Evolutionary conservation across 1,140 invertebrate species (phyloP).

Genomic region (Psilanteris sp.): DNA sequence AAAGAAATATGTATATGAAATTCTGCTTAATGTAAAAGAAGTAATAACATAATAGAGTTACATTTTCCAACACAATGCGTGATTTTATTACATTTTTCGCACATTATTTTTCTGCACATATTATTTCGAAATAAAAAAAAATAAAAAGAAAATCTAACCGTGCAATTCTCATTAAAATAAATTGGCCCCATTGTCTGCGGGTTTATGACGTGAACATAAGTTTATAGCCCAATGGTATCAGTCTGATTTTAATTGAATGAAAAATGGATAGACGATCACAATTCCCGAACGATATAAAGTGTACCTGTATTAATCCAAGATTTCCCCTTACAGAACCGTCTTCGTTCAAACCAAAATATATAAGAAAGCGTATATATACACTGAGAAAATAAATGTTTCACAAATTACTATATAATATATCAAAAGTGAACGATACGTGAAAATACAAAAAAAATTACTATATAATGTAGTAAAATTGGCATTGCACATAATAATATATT

Average conservation of each 20-base stretch:
- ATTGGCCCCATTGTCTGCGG: constrained; percentile 46
- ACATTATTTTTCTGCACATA: constrained; percentile 41
- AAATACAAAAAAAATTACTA: too few relatives aligned
- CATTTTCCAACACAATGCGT: constrained; percentile 35
- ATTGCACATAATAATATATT: too few relatives aligned
- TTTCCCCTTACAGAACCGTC: too few relatives aligned
- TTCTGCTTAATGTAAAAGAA: constrained; percentile 29
- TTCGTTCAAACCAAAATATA: too few relatives aligned
- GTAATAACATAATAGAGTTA: constrained; percentile 47
- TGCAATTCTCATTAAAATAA: constrained; percentile 52
- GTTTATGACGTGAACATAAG: constrained; percentile 43
- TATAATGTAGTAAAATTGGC: too few relatives aligned
- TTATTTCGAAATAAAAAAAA: constrained; percentile 32
- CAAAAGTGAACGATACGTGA: background rate
- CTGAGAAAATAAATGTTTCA: background rate
- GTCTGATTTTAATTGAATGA: constrained; percentile 56
- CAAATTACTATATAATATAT: too few relatives aligned
- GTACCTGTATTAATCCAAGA: too few relatives aligned
- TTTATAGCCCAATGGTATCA: constrained; percentile 55
- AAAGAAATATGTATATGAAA: constrained; percentile 29
- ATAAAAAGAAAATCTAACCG: constrained; percentile 31
- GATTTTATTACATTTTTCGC: constrained; percentile 52
- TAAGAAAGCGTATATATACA: background rate
- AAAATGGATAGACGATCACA: constrained; percentile 22
- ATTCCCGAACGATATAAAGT: constrained; percentile 11